Base-by-base conservation (phyloP, 2,797 vertebrate genomes). In the Xenops minutus region DNA sequence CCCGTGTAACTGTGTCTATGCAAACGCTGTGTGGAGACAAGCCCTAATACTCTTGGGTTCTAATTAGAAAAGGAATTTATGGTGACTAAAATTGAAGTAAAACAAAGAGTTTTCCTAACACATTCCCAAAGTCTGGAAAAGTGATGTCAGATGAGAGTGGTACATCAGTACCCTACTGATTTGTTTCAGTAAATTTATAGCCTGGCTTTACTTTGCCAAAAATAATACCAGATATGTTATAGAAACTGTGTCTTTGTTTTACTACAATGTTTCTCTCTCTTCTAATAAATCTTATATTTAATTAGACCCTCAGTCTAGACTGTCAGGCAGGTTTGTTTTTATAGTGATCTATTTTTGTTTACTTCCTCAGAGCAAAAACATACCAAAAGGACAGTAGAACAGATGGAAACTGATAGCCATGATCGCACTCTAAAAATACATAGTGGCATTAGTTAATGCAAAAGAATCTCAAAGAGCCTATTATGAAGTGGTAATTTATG, bases 241-340 rank as follows among this genome's bases (percentile, higher is more conserved):
- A 61, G 88, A 91, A 92, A 86, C 88, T 3, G 51, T 72, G 85
- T 49, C 87, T 96, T 97, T 96, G 91, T 96, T 95, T 95, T 92
- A 82, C 74, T 81, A 24, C 0, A 3, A 74, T 30, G 11, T 85
- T 96, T 92, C 76, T 94, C 82, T 93, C 91, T 59, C 10, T 67
- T 96, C 87, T 78, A 94, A 91, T 95, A 96, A 91, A 94, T 96
- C 88, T 94, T 86, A 61, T 29, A 84, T 95, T 94, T 92, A 94
- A 96, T 96, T 95, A 95, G 91, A 82, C 55, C 69, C 76, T 83
- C 86, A 84, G 95, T 93, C 94, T 96, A 95, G 91, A 90, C 94
- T 90, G 80, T 93, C 89, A 82, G 63, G 74, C 71, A 96, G 74
- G 71, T 96, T 96, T 95, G 85, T 90, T 86, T 95, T 88, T 49